A percentile compares a stretch with the other conserved stretches of the same genome.
Evolutionary conservation across 2,797 vertebrate species (phyloP).

Genomic region (Streptopelia turtur): DNA sequence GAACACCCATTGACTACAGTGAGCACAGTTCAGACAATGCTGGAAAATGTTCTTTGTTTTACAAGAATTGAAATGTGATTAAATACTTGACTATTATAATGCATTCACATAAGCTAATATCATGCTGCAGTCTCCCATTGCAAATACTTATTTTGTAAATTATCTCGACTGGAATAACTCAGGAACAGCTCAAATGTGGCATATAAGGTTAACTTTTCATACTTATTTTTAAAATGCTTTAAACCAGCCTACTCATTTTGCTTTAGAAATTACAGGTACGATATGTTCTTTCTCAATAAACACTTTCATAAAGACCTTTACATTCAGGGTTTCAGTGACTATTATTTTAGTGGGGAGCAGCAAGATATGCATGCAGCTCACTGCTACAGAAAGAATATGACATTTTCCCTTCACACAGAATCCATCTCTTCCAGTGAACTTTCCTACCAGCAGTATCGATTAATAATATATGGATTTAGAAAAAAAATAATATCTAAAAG

Average conservation of each 20-base stretch:
- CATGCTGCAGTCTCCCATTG: slow-evolving; percentile 5
- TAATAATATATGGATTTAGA: neutral
- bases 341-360: neutral
- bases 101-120: slow-evolving; percentile 19
- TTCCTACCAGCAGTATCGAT: neutral
- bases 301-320: slow-evolving; percentile 10
- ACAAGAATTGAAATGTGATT: slow-evolving; percentile 45
- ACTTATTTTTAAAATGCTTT: slow-evolving; percentile 8
- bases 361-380: neutral
- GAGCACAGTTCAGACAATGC: neutral
- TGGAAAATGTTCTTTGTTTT: slow-evolving; percentile 47
- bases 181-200: neutral
- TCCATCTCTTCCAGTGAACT: neutral
- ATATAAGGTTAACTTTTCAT: slow-evolving; percentile 2
- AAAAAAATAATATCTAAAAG: neutral
- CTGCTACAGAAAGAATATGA: neutral
- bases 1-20: slow-evolving; percentile 2
- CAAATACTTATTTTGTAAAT: slow-evolving; percentile 55
- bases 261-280: slow-evolving; percentile 3
- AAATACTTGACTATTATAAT: slow-evolving; percentile 33
- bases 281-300: slow-evolving; percentile 8
- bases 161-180: slow-evolving; percentile 25
- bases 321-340: neutral
- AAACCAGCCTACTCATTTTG: neutral
- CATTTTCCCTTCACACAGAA: neutral